These are phyloP conservation scores for Galerucella calmariensis DNA, from an alignment of 2,888 invertebrate species.

Conservation along the genomic window DNA sequence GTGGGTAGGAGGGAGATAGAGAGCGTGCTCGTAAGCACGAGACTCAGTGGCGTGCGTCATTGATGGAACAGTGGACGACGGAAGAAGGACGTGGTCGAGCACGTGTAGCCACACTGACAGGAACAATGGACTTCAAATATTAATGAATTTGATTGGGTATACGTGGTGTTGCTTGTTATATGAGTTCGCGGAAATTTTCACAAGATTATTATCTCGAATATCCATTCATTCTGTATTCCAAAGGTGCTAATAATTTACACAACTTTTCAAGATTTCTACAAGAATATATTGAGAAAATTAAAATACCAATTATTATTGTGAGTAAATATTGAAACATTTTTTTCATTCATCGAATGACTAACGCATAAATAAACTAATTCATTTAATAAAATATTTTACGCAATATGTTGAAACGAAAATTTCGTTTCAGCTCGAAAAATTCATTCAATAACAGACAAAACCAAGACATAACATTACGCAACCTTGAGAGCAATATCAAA, in stretches of 20 bases:
- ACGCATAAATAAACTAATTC: background rate
- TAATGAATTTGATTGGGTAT: slow-evolving; percentile 51
- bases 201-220: slow-evolving; percentile 41
- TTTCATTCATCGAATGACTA: background rate
- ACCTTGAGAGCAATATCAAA: slow-evolving; percentile 27
- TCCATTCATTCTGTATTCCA: slow-evolving; percentile 37
- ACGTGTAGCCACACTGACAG: slow-evolving; percentile 53
- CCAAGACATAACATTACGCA: slow-evolving; percentile 26
- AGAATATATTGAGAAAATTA: too few species aligned
- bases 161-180: slow-evolving; percentile 40
- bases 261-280: slow-evolving; percentile 26
- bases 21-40: slow-evolving; percentile 43
- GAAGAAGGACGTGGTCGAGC: slow-evolving; percentile 48
- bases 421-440: background rate
- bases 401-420: slow-evolving; percentile 5
- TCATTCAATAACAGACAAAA: background rate
- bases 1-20: slow-evolving; percentile 32
- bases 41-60: slow-evolving; percentile 50
- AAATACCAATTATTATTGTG: background rate
- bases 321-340: background rate
- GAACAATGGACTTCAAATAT: slow-evolving; percentile 54
- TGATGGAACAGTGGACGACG: slow-evolving; percentile 38
- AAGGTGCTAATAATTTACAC: slow-evolving; percentile 31
- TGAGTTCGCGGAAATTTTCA: slow-evolving; percentile 45
- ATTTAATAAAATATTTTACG: background rate